Evolutionary conservation across 1,140 invertebrate genomes (phyloP).

Genomic region (Ctenoplectra terminalis): DNA sequence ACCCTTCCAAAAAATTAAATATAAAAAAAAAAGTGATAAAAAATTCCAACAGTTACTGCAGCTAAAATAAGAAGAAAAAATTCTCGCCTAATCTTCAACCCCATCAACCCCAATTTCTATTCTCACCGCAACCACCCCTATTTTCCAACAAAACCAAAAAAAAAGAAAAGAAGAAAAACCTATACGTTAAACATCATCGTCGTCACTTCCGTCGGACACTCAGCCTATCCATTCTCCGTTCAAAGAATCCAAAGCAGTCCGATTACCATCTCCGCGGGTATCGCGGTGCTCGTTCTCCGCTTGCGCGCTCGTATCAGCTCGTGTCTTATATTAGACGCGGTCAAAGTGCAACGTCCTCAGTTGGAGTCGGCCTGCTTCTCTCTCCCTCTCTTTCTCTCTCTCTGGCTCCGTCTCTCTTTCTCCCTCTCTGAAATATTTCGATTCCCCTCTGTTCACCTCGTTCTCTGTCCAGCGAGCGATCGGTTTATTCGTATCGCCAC

Average conservation of each 20-base stretch:
- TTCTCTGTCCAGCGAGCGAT: slow-evolving; percentile 5
- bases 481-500: slow-evolving; percentile 41
- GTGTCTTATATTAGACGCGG: slow-evolving; percentile 71
- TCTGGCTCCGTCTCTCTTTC: background rate
- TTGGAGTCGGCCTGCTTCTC: slow-evolving; percentile 48
- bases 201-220: too few relatives aligned
- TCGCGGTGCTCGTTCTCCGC: background rate
- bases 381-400: background rate
- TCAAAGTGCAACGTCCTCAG: slow-evolving; percentile 70
- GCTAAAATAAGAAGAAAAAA: too few relatives aligned
- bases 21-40: too few relatives aligned
- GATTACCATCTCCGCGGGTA: slow-evolving; percentile 36
- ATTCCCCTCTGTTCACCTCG: background rate
- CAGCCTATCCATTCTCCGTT: background rate
- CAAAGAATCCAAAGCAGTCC: background rate
- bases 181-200: too few relatives aligned
- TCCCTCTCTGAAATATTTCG: slow-evolving; percentile 51
- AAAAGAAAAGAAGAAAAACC: too few relatives aligned
- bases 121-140: too few relatives aligned
- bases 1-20: too few relatives aligned
- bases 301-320: slow-evolving; percentile 48
- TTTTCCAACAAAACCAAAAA: too few relatives aligned
- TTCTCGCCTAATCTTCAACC: too few relatives aligned
- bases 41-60: too few relatives aligned
- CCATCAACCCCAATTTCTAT: too few relatives aligned